phyloP scores from a whole-genome alignment of 2,113 vertebrate genomes.

The Gopherus flavomarginatus region DNA sequence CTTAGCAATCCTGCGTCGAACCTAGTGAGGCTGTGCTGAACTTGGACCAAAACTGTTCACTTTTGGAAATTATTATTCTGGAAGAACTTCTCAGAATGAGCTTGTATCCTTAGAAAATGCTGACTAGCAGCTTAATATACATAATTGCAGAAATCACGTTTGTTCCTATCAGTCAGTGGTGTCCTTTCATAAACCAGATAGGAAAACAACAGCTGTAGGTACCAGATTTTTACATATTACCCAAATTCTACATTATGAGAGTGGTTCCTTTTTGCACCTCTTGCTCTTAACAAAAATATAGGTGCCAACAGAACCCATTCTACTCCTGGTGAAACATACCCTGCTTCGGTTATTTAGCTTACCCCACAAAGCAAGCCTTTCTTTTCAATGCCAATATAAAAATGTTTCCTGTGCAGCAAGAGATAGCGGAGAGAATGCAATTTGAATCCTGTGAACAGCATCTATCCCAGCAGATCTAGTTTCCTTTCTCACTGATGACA shows the following conservation, averaged over 20 bases:
- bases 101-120: background rate
- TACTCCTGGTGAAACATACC: no score
- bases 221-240: background rate
- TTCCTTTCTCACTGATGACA: background rate
- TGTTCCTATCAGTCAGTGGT: background rate
- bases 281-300: background rate
- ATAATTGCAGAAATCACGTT: background rate
- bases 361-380: background rate
- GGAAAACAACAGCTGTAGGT: background rate
- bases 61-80: background rate
- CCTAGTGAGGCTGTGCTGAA: background rate
- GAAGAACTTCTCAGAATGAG: background rate
- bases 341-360: background rate
- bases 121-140: background rate
- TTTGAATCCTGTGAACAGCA: no score
- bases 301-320: background rate
- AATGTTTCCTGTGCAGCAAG: background rate
- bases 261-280: background rate
- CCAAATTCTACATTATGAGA: background rate
- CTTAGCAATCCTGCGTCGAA: background rate
- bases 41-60: background rate
- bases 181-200: background rate
- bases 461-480: background rate
- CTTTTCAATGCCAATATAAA: background rate
- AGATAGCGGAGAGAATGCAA: background rate